Conservation (phyloP, 2,113 vertebrate genomes). For the Sceloporus tristichus region DNA sequence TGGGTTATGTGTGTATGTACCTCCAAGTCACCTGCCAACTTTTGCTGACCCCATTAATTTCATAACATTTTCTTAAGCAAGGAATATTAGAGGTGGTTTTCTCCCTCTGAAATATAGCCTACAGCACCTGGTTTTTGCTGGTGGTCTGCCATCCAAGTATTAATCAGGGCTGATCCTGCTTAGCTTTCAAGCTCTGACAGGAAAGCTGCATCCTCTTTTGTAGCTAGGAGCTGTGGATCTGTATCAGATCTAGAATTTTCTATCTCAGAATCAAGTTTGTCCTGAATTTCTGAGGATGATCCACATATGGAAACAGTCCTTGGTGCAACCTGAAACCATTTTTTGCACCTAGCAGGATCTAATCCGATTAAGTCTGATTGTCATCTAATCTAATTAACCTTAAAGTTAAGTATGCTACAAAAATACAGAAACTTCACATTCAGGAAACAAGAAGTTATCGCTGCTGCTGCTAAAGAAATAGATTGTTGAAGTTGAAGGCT, state of each 20-base stretch:
- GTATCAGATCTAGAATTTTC: background rate
- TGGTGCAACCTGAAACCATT: background rate
- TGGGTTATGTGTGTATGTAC: too few relatives aligned
- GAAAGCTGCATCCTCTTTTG: too few relatives aligned
- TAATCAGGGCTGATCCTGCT: too few relatives aligned
- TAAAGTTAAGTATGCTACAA: background rate
- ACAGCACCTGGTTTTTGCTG: too few relatives aligned
- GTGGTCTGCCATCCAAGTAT: too few relatives aligned
- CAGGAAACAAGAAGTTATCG: slow-evolving; percentile 5
- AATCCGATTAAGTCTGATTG: slow-evolving; percentile 17
- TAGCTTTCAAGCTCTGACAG: too few relatives aligned
- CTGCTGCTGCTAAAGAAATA: background rate
- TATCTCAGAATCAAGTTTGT: background rate
- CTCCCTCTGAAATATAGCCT: too few relatives aligned
- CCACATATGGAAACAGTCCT: background rate
- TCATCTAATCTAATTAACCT: slow-evolving; percentile 21
- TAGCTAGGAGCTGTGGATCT: background rate
- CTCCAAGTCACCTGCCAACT: too few relatives aligned
- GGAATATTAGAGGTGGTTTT: too few relatives aligned
- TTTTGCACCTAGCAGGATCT: slow-evolving; percentile 1
- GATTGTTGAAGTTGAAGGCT: too few relatives aligned
- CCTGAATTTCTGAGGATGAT: background rate
- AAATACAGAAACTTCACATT: background rate
- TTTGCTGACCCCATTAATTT: too few relatives aligned
- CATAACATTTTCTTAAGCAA: too few relatives aligned